Evolutionary conservation across 2,888 invertebrate genomes (phyloP), one percentile per base, ranked within the genome.

Genomic region (Lepidonotus clava): DNA sequence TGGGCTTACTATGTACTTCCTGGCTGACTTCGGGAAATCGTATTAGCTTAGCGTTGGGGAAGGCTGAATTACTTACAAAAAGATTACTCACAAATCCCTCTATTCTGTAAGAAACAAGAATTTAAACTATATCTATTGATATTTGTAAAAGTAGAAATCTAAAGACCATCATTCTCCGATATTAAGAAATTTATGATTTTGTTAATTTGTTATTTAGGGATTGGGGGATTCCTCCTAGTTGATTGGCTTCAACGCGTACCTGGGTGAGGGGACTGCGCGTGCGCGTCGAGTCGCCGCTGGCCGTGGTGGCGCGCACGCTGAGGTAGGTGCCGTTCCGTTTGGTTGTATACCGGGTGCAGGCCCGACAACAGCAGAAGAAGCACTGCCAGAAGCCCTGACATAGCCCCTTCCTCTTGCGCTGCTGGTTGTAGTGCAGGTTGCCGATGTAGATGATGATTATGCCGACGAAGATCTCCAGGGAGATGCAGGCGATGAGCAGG

Each of bases 361-460:
- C 76, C n/a, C 88, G 76, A 41, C 80, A 80, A 46, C 85, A 85
- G 32, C 85, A 85, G 40, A 67, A 71, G 51, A 85, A 85, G n/a
- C 85, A 85, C n/a, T 85, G 67, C 85, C 61, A 66, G 46, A 85
- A 71, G 40, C 85, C 66, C 32, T 61, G 66, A 32, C 85, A 85
- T 67, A 85, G 40, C 8, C 85, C 85, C 46, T 85, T 85, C 76
- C 85, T 40, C 38, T 85, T 85, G 24, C 85, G 67, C 32, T 46
- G 46, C 51, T 85, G 85, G 71, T 85, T 85, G 76, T 85, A 86
- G 67, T 84, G 83, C 53, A 87, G 28, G 38, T 80, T 61, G 36
- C 90, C 90, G 84, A 90, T 90, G 86, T 90, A 90, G 86, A 90
- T 90, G 80, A 90, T 90, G 86, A 90, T 90, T 53, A 90, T 89